phyloP scores from a whole-genome alignment of 2,888 invertebrate genomes.

The Ferdinandea cuprea region DNA sequence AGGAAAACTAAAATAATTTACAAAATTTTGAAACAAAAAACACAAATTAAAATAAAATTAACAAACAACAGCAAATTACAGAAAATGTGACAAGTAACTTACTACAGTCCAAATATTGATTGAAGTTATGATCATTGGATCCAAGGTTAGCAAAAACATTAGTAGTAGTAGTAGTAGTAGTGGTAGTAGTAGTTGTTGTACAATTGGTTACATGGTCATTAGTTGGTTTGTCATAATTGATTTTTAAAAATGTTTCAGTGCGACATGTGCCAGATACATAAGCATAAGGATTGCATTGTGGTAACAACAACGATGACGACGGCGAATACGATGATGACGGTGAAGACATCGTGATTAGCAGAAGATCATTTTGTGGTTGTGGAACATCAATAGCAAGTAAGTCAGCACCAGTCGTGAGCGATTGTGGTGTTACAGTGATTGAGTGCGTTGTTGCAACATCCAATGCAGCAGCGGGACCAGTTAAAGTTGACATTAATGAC shows the following conservation, averaged over 20 bases:
- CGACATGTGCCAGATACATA: conserved; percentile 64
- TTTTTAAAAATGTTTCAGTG: conserved; percentile 60
- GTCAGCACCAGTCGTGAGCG: conserved; percentile 44
- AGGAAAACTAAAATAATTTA: conserved; percentile 37
- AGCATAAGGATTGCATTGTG: conserved; percentile 63
- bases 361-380: conserved; percentile 40
- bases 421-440: conserved; percentile 69
- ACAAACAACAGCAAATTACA: conserved; percentile 52
- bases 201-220: conserved; percentile 63
- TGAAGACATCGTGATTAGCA: conserved; percentile 59
- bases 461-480: conserved; percentile 65
- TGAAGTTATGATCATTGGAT: conserved; percentile 76
- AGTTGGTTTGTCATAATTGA: conserved; percentile 62
- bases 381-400: conserved; percentile 66
- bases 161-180: conserved; percentile 74
- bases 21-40: conserved; percentile 4
- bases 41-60: conserved; percentile 14
- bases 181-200: conserved; percentile 63
- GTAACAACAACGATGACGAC: conserved; percentile 59
- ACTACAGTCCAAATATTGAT: conserved; percentile 82
- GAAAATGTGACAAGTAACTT: conserved; percentile 77
- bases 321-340: conserved; percentile 48
- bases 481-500: conserved; percentile 74
- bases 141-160: conserved; percentile 76
- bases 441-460: conserved; percentile 73